Evolutionary conservation across 2,888 invertebrate genomes (phyloP).

Genomic region (Trissonchulus latispiculum): DNA sequence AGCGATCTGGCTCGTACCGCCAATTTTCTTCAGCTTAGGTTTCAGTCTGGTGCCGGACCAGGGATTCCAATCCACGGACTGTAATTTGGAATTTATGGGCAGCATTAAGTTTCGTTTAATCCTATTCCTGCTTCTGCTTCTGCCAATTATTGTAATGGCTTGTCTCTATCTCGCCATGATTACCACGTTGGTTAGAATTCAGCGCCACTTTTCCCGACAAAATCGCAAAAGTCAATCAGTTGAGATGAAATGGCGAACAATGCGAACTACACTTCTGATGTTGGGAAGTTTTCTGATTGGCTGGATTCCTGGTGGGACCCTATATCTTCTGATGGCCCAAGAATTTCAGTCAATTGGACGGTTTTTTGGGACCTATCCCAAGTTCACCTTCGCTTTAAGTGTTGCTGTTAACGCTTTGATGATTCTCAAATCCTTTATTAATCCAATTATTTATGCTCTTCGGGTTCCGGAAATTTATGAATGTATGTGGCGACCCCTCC

Average conservation of each 20-base stretch:
- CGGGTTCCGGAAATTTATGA: conserved; percentile 16
- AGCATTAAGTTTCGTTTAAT: conserved; percentile 39
- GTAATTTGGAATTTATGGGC: conserved; percentile 10
- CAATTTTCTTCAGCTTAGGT: conserved; percentile 50
- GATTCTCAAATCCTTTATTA: conserved; percentile 12
- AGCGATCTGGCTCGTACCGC: conserved; percentile 53
- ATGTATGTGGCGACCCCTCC: not conserved
- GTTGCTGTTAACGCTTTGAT: conserved; percentile 2
- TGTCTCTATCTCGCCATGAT: not conserved
- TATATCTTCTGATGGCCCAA: conserved; percentile 50
- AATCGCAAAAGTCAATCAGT: not conserved
- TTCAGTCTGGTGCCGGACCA: conserved; percentile 50
- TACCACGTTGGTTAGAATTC: not conserved
- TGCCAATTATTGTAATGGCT: conserved; percentile 11
- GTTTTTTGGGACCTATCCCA: not conserved
- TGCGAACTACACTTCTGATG: conserved; percentile 10
- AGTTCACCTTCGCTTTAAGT: not conserved
- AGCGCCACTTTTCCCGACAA: conserved; percentile 3
- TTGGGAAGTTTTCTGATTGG: conserved; percentile 54
- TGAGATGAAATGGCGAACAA: conserved; percentile 13
- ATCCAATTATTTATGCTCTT: conserved; percentile 6
- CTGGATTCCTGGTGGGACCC: conserved; percentile 55
- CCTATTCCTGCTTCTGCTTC: conserved; percentile 24
- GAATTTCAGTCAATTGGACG: not conserved
- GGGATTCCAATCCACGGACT: conserved; percentile 33